These are phyloP conservation scores for Lophius americanus DNA, from an alignment of 2,797 vertebrate species.

Conservation along the genomic window DNA sequence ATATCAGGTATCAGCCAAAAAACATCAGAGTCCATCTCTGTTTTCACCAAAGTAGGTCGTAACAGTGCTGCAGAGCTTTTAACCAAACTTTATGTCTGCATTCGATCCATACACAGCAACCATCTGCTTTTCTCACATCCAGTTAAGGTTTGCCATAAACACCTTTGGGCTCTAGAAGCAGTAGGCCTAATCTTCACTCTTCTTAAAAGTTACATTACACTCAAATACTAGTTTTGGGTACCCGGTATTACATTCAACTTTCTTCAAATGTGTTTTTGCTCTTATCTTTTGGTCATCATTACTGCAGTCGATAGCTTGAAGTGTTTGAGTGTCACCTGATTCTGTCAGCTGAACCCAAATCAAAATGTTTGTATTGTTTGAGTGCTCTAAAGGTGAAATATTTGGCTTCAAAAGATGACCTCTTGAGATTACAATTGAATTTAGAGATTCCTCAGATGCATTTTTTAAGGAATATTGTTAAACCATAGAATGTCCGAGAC, in stretches of 20 bases:
- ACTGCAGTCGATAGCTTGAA: too few relatives aligned
- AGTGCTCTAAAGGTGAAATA: too few relatives aligned
- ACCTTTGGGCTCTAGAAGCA: too few relatives aligned
- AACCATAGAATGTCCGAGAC: neutral
- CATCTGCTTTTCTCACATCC: neutral
- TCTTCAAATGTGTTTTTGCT: neutral
- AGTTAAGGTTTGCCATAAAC: too few relatives aligned
- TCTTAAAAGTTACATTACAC: too few relatives aligned
- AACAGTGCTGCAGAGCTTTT: neutral
- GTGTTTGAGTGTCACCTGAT: too few relatives aligned
- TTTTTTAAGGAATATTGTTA: neutral
- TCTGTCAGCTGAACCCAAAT: too few relatives aligned
- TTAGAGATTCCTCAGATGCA: neutral
- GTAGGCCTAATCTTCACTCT: too few relatives aligned
- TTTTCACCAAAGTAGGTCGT: neutral
- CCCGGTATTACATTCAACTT: neutral
- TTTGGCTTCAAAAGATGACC: too few relatives aligned
- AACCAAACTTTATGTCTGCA: slow-evolving; percentile 16
- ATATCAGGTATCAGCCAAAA: slow-evolving; percentile 10
- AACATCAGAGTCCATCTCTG: neutral
- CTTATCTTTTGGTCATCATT: neutral
- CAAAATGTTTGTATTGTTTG: too few relatives aligned
- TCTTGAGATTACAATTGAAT: too few relatives aligned
- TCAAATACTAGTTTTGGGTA: too few relatives aligned
- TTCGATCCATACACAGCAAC: slow-evolving; percentile 18